Evolutionary conservation across 2,888 invertebrate species (phyloP).

Genomic region (Netelia melanura): DNA sequence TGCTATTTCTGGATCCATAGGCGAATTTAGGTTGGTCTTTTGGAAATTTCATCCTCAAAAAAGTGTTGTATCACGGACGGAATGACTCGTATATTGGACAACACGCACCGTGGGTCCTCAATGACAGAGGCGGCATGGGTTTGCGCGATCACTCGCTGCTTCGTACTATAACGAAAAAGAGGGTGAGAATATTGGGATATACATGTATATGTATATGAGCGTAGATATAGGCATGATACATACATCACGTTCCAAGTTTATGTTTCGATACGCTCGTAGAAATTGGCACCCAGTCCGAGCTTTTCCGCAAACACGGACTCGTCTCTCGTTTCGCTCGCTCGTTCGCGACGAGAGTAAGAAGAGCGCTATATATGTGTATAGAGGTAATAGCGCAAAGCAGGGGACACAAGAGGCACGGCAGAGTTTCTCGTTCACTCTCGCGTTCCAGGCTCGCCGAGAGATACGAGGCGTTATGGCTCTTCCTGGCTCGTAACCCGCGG

Average conservation of each 20-base stretch:
- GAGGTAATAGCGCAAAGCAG: slow-evolving; percentile 71
- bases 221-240: slow-evolving; percentile 59
- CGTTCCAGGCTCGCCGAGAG: slow-evolving; percentile 64
- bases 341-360: slow-evolving; percentile 59
- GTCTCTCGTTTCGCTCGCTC: slow-evolving; percentile 36
- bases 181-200: not conserved
- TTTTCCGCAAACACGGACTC: slow-evolving; percentile 76
- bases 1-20: too few species aligned
- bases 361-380: slow-evolving; percentile 14
- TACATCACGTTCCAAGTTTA: slow-evolving; percentile 81
- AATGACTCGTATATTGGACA: not conserved
- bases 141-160: slow-evolving; percentile 9
- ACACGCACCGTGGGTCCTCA: not conserved
- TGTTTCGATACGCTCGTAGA: slow-evolving; percentile 81
- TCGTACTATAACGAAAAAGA: slow-evolving; percentile 59
- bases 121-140: slow-evolving; percentile 8
- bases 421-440: slow-evolving; percentile 58
- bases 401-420: slow-evolving; percentile 59
- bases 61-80: not conserved
- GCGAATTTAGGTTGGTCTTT: too few species aligned
- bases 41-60: not conserved
- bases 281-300: slow-evolving; percentile 81
- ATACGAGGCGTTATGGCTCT: slow-evolving; percentile 83
- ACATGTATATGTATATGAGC: slow-evolving; percentile 49
- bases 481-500: slow-evolving; percentile 84